phyloP scores from a whole-genome alignment of 1,140 invertebrate genomes.

The Ceratina calcarata region DNA sequence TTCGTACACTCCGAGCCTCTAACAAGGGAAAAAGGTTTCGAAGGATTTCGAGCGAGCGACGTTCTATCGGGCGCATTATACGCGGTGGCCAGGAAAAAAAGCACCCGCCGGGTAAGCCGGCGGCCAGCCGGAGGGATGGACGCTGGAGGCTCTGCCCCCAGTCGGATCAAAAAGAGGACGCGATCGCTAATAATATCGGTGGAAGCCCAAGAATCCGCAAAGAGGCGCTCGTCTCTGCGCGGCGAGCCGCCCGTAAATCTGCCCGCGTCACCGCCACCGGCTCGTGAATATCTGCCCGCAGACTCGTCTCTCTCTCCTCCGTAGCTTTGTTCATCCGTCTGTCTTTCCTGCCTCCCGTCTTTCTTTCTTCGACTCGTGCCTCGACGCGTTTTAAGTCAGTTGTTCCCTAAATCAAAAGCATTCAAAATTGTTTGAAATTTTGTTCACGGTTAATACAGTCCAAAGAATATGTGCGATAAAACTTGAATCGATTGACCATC shows the following conservation, averaged over 20 bases:
- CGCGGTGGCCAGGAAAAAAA: slow-evolving; percentile 51
- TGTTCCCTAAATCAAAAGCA: slow-evolving; percentile 13
- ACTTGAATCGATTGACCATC: too few species aligned
- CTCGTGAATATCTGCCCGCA: too few species aligned
- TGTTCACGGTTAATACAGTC: too few species aligned
- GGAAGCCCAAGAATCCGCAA: slow-evolving; percentile 77
- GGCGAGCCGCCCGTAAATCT: slow-evolving; percentile 79
- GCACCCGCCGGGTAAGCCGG: slow-evolving; percentile 12
- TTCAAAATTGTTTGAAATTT: neutral
- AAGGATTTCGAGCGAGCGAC: slow-evolving; percentile 62
- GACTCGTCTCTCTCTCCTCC: slow-evolving; percentile 29
- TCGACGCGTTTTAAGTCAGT: neutral
- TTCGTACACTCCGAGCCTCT: slow-evolving; percentile 51
- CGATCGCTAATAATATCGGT: slow-evolving; percentile 80
- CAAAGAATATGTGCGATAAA: too few species aligned
- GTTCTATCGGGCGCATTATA: slow-evolving; percentile 72
- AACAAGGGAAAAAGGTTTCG: slow-evolving; percentile 57
- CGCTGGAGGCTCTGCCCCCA: slow-evolving; percentile 56
- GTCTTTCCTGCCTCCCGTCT: slow-evolving; percentile 19
- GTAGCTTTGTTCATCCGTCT: slow-evolving; percentile 60
- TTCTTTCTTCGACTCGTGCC: too few species aligned
- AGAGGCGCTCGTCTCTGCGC: slow-evolving; percentile 76
- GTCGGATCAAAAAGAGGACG: slow-evolving; percentile 77
- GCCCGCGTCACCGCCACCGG: slow-evolving; percentile 71
- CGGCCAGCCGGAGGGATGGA: slow-evolving; percentile 13